These are phyloP conservation scores for Chrysolophus pictus DNA, from an alignment of 2,797 vertebrate genomes.

Conservation along the genomic window DNA sequence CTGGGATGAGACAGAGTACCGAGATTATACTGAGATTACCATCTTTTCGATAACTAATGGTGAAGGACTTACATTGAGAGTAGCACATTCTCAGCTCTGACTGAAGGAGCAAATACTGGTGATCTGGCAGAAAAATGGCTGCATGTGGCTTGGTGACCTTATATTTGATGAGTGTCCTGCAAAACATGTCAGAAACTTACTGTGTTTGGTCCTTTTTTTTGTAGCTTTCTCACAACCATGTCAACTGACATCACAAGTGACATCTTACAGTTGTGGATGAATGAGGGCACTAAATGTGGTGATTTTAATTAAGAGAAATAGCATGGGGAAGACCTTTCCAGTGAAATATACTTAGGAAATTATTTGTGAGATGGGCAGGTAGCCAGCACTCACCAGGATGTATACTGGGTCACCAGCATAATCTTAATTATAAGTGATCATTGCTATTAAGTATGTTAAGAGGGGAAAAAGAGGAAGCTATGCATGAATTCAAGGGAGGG, in stretches of 20 bases:
- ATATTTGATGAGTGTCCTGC: background rate
- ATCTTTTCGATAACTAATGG: background rate
- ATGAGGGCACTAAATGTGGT: background rate
- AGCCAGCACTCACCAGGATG: constrained; percentile 26
- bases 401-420: constrained; percentile 50
- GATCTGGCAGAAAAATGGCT: background rate
- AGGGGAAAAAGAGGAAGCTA: background rate
- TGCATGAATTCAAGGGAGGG: background rate
- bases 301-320: background rate
- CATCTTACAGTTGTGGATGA: background rate
- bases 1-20: background rate
- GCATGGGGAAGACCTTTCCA: background rate
- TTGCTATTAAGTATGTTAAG: background rate
- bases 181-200: background rate
- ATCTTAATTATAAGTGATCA: background rate
- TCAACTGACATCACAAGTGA: background rate
- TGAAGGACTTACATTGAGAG: background rate
- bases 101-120: background rate
- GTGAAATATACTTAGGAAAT: background rate
- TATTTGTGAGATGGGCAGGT: constrained; percentile 12
- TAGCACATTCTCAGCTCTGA: background rate
- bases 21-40: background rate
- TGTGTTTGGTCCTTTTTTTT: background rate
- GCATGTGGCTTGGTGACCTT: background rate
- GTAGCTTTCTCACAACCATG: background rate